Percentiles rank a stretch among this genome's conserved stretches.
phyloP scores from a whole-genome alignment of 2,797 vertebrate species.

The Paguma larvata region DNA sequence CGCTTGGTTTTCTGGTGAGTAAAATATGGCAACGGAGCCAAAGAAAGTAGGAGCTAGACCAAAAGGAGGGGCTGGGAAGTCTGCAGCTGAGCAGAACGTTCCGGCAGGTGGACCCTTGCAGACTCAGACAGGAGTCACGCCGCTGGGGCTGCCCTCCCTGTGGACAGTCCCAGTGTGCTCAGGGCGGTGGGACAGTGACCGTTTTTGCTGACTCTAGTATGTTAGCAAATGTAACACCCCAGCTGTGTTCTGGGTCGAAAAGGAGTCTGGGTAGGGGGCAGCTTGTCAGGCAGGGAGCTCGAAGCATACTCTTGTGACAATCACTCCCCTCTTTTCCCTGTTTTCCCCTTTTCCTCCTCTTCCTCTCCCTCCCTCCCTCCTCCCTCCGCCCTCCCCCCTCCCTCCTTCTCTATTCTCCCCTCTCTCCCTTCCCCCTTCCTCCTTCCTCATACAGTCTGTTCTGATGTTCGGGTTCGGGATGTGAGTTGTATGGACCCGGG shows the following conservation, averaged over 20 bases:
- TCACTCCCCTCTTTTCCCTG: background rate
- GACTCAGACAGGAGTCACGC: background rate
- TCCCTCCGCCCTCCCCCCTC: too few relatives aligned
- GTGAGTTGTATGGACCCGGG: background rate
- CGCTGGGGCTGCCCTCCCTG: background rate
- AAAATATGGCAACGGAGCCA: background rate
- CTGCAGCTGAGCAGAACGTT: accelerated
- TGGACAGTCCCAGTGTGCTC: background rate
- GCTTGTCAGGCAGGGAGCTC: background rate
- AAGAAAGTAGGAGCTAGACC: background rate
- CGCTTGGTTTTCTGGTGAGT: background rate
- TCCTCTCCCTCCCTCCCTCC: too few relatives aligned
- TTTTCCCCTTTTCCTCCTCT: too few relatives aligned
- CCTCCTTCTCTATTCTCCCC: accelerated
- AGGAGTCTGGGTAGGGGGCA: background rate
- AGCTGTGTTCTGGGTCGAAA: background rate
- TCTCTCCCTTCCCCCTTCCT: background rate
- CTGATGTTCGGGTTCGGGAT: background rate
- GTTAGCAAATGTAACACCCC: background rate
- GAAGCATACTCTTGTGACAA: background rate
- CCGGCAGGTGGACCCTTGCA: background rate
- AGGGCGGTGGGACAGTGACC: background rate
- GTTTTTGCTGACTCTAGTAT: background rate
- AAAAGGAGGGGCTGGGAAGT: background rate
- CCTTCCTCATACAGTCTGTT: background rate